phyloP scores from a whole-genome alignment of 2,113 vertebrate species.

The Lagopus leucura region DNA sequence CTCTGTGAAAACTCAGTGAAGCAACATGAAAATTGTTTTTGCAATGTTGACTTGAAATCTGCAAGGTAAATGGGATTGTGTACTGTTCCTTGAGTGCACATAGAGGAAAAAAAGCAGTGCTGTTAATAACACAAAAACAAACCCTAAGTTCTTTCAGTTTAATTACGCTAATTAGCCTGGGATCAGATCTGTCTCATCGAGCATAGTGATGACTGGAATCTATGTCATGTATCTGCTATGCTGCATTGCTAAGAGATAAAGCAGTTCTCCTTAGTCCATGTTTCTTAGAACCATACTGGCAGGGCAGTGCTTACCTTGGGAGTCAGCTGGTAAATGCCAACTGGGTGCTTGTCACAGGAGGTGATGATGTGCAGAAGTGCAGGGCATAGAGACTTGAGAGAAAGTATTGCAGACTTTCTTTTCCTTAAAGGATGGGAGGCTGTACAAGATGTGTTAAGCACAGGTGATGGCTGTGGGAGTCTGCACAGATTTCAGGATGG shows the following conservation, averaged over 20 bases:
- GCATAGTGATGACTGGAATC: background rate
- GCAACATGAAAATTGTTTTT: background rate
- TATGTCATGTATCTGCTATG: fast-evolving
- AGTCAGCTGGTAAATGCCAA: fast-evolving
- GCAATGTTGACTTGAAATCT: background rate
- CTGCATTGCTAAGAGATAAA: background rate
- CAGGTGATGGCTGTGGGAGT: background rate
- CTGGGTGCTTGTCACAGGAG: background rate
- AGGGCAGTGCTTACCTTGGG: too few species aligned
- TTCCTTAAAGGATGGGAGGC: background rate
- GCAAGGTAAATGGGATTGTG: background rate
- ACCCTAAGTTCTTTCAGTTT: background rate
- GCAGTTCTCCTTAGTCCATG: fast-evolving
- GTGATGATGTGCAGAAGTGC: background rate
- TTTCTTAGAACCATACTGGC: fast-evolving
- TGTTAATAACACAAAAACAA: background rate
- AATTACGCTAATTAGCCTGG: background rate
- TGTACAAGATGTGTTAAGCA: background rate
- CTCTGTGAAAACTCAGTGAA: background rate
- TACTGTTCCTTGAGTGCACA: background rate
- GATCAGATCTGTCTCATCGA: background rate
- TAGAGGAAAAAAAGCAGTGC: background rate
- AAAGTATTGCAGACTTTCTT: background rate
- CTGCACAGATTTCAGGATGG: background rate
- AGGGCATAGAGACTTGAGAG: background rate